These are phyloP conservation scores for Buathra laborator DNA, from an alignment of 2,888 invertebrate genomes.

Conservation along the genomic window DNA sequence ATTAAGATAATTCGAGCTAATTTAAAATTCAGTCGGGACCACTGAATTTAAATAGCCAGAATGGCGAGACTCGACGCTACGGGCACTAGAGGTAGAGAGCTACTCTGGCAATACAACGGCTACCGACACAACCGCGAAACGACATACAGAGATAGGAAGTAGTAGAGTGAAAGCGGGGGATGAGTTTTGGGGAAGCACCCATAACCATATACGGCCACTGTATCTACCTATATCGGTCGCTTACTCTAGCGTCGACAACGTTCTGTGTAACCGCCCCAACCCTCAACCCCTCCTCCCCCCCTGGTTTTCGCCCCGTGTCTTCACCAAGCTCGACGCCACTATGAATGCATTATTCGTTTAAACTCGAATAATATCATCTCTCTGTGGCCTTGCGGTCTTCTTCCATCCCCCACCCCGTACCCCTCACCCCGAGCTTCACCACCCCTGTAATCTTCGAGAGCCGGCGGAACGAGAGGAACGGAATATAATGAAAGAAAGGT, in stretches of 20 bases:
- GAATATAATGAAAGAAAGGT: constrained; percentile 12
- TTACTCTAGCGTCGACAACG: constrained; percentile 43
- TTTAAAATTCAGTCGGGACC: constrained; percentile 78
- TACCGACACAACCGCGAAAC: constrained; percentile 21
- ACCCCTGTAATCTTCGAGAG: constrained; percentile 53
- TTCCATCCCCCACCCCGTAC: background rate
- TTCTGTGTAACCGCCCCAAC: constrained; percentile 19
- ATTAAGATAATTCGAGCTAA: constrained; percentile 80
- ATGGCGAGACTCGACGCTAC: constrained; percentile 55
- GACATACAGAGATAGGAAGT: constrained; percentile 12
- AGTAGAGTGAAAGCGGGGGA: background rate
- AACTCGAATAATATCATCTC: constrained; percentile 67
- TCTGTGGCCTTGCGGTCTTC: constrained; percentile 40
- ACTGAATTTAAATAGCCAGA: constrained; percentile 77
- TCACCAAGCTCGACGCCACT: constrained; percentile 56
- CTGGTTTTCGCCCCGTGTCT: constrained; percentile 22
- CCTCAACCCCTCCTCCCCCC: background rate
- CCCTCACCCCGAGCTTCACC: background rate
- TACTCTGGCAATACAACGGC: background rate
- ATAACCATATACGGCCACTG: constrained; percentile 43
- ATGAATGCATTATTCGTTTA: constrained; percentile 70
- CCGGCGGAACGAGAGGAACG: constrained; percentile 5
- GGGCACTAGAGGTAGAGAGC: no score
- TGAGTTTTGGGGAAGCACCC: constrained; percentile 33
- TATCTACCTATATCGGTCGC: constrained; percentile 31